Percentiles rank a stretch among this genome's conserved stretches.
Evolutionary conservation across 1,140 invertebrate genomes (phyloP).

Genomic region (Epicauta chinensis): DNA sequence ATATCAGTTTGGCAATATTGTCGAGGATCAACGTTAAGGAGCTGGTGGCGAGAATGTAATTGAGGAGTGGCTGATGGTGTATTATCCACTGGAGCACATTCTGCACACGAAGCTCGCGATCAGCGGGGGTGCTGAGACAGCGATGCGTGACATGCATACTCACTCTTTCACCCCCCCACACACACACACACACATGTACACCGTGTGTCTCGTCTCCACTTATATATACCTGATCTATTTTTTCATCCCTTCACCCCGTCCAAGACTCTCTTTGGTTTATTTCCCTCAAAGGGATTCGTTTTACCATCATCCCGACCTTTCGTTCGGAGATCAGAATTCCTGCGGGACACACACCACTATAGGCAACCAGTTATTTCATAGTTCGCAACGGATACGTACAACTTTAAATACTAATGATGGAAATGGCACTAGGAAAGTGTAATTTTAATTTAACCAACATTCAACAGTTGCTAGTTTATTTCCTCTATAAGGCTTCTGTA

Average conservation of each 20-base stretch:
- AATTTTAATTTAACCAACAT: too few species aligned
- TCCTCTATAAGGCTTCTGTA: too few species aligned
- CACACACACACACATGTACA: too few species aligned
- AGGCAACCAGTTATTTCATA: conserved; percentile 11
- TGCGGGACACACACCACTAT: background rate
- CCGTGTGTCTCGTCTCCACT: background rate
- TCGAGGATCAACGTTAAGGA: background rate
- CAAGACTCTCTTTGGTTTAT: background rate
- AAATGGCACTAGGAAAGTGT: too few species aligned
- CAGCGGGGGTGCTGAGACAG: conserved; percentile 23
- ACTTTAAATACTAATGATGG: too few species aligned
- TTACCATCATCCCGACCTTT: too few species aligned
- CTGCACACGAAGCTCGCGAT: conserved; percentile 21
- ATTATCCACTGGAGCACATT: conserved; percentile 27
- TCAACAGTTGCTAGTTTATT: too few species aligned
- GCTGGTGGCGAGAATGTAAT: conserved; percentile 9
- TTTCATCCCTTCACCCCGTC: too few species aligned
- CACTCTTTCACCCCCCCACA: background rate
- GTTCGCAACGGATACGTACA: too few species aligned
- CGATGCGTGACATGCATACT: conserved; percentile 25
- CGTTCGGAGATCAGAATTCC: too few species aligned
- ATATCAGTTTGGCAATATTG: conserved; percentile 3
- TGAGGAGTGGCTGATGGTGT: conserved; percentile 15
- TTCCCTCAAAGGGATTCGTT: background rate
- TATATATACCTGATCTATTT: conserved; percentile 1